A percentile compares a stretch with the other conserved stretches of the same genome.
Evolutionary conservation across 1,140 invertebrate species (phyloP).

Genomic region (Drosophila orosa): DNA sequence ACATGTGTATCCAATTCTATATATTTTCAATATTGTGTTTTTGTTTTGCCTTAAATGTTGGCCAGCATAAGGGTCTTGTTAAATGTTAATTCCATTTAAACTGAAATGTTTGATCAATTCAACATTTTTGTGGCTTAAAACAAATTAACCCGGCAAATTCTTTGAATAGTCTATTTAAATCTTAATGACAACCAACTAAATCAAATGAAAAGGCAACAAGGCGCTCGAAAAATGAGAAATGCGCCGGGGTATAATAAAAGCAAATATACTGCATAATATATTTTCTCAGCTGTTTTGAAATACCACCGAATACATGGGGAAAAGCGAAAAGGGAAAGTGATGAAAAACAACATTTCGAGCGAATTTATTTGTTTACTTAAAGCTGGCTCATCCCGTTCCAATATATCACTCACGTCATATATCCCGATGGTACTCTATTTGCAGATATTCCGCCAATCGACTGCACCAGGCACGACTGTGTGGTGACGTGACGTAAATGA

Average conservation of each 20-base stretch:
- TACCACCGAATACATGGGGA: slow-evolving; percentile 8
- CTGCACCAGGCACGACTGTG: slow-evolving; percentile 54
- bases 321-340: slow-evolving; percentile 36
- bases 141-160: slow-evolving; percentile 12
- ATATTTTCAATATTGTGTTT: not conserved
- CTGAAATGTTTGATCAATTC: not conserved
- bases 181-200: slow-evolving; percentile 33
- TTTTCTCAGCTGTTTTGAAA: slow-evolving; percentile 49
- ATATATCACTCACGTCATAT: slow-evolving; percentile 48
- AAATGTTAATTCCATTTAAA: not conserved
- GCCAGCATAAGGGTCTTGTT: not conserved
- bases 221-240: slow-evolving; percentile 24
- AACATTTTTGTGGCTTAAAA: not conserved
- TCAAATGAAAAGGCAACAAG: slow-evolving; percentile 19
- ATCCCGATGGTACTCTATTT: slow-evolving; percentile 35
- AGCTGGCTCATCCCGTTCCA: slow-evolving; percentile 18
- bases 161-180: slow-evolving; percentile 22
- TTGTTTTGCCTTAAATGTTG: not conserved
- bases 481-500: slow-evolving; percentile 80
- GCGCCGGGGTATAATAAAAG: slow-evolving; percentile 30
- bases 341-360: slow-evolving; percentile 34
- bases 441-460: slow-evolving; percentile 56
- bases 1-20: not conserved
- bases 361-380: slow-evolving; percentile 74
- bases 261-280: slow-evolving; percentile 24